Conservation (phyloP, 2,113 vertebrate species). For the Boulengeromyrus knoepffleri region DNA sequence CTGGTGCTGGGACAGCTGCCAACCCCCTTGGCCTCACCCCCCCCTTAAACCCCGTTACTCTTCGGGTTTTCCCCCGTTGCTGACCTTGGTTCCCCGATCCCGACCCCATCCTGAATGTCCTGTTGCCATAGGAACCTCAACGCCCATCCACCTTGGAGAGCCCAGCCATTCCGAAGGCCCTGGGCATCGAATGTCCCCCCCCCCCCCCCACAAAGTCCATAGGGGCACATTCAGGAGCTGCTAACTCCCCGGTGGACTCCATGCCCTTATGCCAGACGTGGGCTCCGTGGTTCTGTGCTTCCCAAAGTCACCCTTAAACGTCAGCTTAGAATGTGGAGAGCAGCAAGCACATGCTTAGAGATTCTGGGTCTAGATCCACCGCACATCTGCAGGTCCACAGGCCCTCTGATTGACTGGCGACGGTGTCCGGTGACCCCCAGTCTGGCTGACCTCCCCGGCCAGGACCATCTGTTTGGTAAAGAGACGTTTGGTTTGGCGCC, state of each 20-base stretch:
- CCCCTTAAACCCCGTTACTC: background rate
- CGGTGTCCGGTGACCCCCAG: background rate
- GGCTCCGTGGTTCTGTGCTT: background rate
- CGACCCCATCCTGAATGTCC: background rate
- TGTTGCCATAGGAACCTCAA: background rate
- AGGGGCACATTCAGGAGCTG: background rate
- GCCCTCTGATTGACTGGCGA: background rate
- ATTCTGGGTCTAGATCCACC: background rate
- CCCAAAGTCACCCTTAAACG: background rate
- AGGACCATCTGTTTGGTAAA: background rate
- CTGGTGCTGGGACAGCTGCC: constrained; percentile 3
- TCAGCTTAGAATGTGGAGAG: background rate
- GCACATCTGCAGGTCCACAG: background rate
- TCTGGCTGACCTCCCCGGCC: background rate
- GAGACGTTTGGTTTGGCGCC: background rate
- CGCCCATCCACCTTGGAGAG: background rate
- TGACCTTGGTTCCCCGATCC: background rate
- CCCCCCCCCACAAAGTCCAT: background rate
- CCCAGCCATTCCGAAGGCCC: background rate
- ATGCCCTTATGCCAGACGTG: background rate
- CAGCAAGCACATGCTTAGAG: background rate
- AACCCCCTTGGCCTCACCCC: background rate
- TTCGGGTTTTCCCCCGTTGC: background rate
- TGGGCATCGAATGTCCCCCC: background rate
- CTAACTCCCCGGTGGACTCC: background rate